Conservation (phyloP, 2,113 vertebrate genomes). For the Cettia cetti region DNA sequence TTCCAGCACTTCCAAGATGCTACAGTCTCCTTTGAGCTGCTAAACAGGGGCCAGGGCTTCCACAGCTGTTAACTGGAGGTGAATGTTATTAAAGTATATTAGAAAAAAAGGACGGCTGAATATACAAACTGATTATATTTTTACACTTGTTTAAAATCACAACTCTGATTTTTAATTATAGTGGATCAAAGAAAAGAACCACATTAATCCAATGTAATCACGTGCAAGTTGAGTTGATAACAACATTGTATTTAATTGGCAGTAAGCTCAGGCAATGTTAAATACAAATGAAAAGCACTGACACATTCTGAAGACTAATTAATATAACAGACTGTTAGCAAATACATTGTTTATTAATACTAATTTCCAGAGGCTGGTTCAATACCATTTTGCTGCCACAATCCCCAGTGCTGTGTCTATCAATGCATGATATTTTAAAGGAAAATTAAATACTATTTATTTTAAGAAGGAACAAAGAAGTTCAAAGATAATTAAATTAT, state of each 20-base stretch:
- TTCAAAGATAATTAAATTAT: conserved; percentile 50
- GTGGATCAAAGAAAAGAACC: conserved; percentile 53
- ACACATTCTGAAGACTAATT: conserved; percentile 45
- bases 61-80: conserved; percentile 5
- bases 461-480: conserved; percentile 32
- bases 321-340: conserved; percentile 45
- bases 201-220: conserved; percentile 45
- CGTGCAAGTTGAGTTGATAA: conserved; percentile 44
- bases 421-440: conserved; percentile 12
- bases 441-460: conserved; percentile 28
- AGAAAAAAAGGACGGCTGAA: conserved; percentile 31
- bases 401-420: background rate
- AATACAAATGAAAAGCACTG: conserved; percentile 53
- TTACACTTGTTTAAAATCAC: conserved; percentile 60
- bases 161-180: conserved; percentile 61
- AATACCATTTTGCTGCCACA: conserved; percentile 41
- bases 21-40: background rate
- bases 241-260: conserved; percentile 53
- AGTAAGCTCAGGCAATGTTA: conserved; percentile 32
- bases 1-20: background rate
- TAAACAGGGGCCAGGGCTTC: background rate
- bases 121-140: conserved; percentile 52
- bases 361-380: conserved; percentile 59
- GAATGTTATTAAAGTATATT: conserved; percentile 44
- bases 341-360: conserved; percentile 59